These are phyloP conservation scores for Acanthisitta chloris DNA, from an alignment of 2,113 vertebrate genomes.

Conservation along the genomic window DNA sequence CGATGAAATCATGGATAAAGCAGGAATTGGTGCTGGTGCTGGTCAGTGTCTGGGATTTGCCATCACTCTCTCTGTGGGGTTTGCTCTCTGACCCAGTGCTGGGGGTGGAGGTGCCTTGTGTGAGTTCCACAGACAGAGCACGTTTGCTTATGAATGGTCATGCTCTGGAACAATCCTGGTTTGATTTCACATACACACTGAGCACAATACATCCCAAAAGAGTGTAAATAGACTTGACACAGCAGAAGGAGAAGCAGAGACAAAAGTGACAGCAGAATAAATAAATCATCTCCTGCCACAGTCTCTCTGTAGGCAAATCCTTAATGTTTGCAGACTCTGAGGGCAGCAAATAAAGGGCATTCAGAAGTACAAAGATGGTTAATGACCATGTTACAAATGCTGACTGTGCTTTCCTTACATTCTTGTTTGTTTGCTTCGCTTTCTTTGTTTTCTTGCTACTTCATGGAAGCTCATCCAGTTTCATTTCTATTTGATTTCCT, in stretches of 20 bases:
- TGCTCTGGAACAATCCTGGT: not conserved
- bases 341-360: not conserved
- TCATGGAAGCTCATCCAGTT: not conserved
- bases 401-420: not conserved
- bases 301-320: not conserved
- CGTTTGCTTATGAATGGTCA: not conserved
- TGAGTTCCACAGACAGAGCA: not conserved
- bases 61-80: rapidly evolving
- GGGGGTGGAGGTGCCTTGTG: not conserved
- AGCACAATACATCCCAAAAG: not conserved
- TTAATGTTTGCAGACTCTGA: not conserved
- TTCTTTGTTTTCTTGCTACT: not conserved
- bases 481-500: conserved; percentile 25
- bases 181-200: not conserved
- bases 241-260: not conserved
- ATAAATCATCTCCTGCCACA: not conserved
- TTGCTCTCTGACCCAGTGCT: not conserved
- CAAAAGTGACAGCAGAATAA: conserved; percentile 22
- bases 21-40: not conserved
- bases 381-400: not conserved
- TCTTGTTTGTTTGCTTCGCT: conserved; percentile 18
- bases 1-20: not conserved
- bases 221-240: not conserved
- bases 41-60: not conserved
- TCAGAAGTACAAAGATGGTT: not conserved